A percentile compares a stretch with the other conserved stretches of the same genome.
phyloP scores from a whole-genome alignment of 2,113 vertebrate species.

The Crotalus tigris region DNA sequence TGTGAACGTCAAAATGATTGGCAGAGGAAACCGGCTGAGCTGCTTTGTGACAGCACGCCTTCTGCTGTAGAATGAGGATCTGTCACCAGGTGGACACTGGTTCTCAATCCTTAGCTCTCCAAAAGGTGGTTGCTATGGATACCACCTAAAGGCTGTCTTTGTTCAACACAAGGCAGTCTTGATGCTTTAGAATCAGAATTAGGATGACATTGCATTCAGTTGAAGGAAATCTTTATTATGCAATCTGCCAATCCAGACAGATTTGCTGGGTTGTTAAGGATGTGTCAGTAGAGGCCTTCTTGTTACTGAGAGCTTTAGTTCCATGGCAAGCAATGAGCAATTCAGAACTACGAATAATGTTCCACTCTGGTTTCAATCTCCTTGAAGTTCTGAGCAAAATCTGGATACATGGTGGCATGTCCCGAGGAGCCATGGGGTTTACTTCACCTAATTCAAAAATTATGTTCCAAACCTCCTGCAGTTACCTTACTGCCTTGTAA shows the following conservation, averaged over 20 bases:
- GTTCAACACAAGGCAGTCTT: constrained; percentile 28
- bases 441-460: background rate
- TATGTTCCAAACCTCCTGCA: background rate
- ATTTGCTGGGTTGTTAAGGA: background rate
- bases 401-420: background rate
- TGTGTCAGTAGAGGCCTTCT: background rate
- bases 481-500: background rate
- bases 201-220: constrained; percentile 19
- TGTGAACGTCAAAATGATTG: background rate
- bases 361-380: background rate
- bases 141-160: constrained; percentile 33
- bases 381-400: background rate
- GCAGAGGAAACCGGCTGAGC: background rate
- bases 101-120: background rate
- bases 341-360: background rate
- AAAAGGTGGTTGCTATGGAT: constrained; percentile 38
- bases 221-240: constrained; percentile 10
- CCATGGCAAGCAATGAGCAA: background rate
- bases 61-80: constrained; percentile 7
- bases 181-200: constrained; percentile 10
- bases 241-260: constrained; percentile 5
- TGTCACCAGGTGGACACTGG: constrained; percentile 15
- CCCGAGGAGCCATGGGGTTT: background rate
- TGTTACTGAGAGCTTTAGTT: background rate
- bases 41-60: background rate